These are phyloP conservation scores for Ceryle rudis DNA, from an alignment of 2,797 vertebrate genomes.

Conservation along the genomic window DNA sequence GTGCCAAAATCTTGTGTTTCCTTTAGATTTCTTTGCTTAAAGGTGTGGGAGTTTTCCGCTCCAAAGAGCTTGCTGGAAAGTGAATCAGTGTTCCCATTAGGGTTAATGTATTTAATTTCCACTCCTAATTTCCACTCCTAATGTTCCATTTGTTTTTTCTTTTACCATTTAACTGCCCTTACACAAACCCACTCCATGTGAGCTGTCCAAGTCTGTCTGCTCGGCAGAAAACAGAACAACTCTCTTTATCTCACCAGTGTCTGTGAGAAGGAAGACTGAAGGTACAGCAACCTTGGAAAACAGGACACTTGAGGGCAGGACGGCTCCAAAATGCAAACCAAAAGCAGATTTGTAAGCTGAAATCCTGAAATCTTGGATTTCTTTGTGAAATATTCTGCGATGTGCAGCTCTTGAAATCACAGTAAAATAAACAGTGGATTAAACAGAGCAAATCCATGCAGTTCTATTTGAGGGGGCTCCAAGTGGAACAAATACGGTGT, in stretches of 20 bases:
- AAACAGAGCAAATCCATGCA: background rate
- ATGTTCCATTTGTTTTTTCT: constrained; percentile 12
- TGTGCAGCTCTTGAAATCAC: background rate
- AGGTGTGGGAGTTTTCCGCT: constrained; percentile 60
- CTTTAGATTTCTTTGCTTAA: constrained; percentile 45
- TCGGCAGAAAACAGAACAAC: background rate
- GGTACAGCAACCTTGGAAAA: constrained; percentile 32
- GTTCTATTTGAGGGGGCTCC: background rate
- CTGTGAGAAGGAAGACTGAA: constrained; percentile 43
- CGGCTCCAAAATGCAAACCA: constrained; percentile 24
- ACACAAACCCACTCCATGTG: background rate
- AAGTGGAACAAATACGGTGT: background rate
- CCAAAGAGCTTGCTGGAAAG: constrained; percentile 38
- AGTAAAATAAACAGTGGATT: constrained; percentile 43
- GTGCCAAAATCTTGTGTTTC: constrained; percentile 54
- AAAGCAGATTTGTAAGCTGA: constrained; percentile 1
- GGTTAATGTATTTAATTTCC: background rate
- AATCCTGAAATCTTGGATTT: background rate
- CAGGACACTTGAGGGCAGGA: constrained; percentile 58
- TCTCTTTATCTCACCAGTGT: constrained; percentile 22
- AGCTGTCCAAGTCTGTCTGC: constrained; percentile 21
- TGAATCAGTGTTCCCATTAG: constrained; percentile 8
- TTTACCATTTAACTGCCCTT: background rate
- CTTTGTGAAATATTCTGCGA: background rate
- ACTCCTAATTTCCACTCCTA: constrained; percentile 13